Conservation (phyloP, 2,888 invertebrate genomes). For the Electrophaes corylata region DNA sequence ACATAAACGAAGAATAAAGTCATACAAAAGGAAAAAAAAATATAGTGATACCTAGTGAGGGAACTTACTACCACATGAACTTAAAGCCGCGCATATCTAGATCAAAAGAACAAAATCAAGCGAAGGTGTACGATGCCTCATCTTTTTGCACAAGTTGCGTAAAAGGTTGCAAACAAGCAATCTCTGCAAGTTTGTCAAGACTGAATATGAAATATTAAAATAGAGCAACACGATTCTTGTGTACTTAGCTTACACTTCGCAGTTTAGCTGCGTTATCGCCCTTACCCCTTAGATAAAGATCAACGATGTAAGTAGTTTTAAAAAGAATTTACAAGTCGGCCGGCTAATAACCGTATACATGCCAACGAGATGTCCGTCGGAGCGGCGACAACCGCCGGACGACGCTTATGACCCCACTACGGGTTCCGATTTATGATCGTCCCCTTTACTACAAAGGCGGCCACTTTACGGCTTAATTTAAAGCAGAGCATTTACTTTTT, state of each 20-base stretch:
- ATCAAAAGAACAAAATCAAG: too few species aligned
- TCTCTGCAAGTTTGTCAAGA: background rate
- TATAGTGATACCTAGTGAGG: too few species aligned
- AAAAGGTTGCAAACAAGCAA: background rate
- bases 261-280: constrained; percentile 54
- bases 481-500: constrained; percentile 58
- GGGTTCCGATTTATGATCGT: constrained; percentile 69
- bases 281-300: constrained; percentile 65
- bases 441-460: constrained; percentile 68
- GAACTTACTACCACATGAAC: too few species aligned
- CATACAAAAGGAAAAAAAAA: background rate
- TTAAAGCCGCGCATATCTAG: too few species aligned
- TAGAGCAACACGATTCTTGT: background rate
- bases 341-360: constrained; percentile 75
- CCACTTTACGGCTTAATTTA: constrained; percentile 78
- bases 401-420: constrained; percentile 73
- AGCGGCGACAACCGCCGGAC: constrained; percentile 56
- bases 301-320: constrained; percentile 63
- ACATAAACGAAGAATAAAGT: too few species aligned
- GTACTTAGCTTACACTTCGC: background rate
- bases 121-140: too few species aligned
- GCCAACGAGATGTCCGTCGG: constrained; percentile 63
- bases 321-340: constrained; percentile 71
- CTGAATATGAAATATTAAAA: background rate
- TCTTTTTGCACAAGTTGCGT: background rate